These are phyloP conservation scores for Ageneiosus marmoratus DNA, from an alignment of 2,113 vertebrate genomes.

Conservation along the genomic window DNA sequence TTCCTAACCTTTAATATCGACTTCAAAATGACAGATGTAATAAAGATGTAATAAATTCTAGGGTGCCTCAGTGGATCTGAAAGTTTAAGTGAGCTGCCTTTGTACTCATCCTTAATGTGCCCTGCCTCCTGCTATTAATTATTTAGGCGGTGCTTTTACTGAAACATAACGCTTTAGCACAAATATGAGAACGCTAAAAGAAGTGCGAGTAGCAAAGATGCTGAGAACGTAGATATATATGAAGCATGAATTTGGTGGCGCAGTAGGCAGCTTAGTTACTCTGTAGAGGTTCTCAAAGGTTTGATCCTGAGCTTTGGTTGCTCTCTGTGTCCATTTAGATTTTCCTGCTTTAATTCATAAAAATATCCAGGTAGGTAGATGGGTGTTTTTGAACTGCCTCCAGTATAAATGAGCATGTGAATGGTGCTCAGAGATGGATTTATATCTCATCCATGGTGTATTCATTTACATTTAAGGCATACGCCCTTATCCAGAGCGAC, in stretches of 20 bases:
- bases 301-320: neutral
- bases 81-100: neutral
- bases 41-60: neutral
- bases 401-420: neutral
- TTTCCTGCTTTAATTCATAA: no score
- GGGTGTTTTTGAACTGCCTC: neutral
- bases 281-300: neutral
- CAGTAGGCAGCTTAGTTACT: neutral
- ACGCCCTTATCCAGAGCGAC: no score
- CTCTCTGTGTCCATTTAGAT: neutral
- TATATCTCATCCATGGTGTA: neutral
- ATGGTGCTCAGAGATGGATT: neutral
- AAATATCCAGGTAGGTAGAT: no score
- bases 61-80: neutral
- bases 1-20: neutral
- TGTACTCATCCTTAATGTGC: neutral
- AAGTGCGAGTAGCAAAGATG: no score
- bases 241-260: neutral
- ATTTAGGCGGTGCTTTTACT: constrained; percentile 27
- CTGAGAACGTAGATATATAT: neutral
- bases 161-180: neutral
- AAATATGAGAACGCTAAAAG: neutral
- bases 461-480: no score
- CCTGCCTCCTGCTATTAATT: constrained; percentile 8
- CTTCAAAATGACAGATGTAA: neutral